Percentiles rank a stretch among this genome's conserved stretches.
Evolutionary conservation across 2,888 invertebrate species (phyloP).

Genomic region (Plemyria rubiginata): DNA sequence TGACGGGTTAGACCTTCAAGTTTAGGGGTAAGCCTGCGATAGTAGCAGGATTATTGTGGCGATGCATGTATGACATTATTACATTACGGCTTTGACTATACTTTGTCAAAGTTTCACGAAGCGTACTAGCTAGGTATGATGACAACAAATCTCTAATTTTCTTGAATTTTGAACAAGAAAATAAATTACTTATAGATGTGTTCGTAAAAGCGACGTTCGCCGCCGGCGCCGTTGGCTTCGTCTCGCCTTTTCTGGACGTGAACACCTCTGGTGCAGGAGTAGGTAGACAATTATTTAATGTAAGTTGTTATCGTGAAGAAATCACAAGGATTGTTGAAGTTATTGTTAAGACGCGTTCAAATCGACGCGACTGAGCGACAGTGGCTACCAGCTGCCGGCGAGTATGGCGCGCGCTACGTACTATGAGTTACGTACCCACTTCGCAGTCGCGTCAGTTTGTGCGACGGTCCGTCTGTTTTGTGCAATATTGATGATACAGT

Average conservation of each 20-base stretch:
- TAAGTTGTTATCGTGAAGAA: conserved; percentile 24
- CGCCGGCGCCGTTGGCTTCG: neutral
- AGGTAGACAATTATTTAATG: conserved; percentile 20
- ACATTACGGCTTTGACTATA: conserved; percentile 1
- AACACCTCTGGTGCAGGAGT: conserved; percentile 8
- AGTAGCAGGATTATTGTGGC: conserved; percentile 1
- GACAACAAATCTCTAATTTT: neutral
- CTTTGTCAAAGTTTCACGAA: neutral
- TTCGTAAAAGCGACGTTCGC: conserved; percentile 4
- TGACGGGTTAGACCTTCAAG: conserved; percentile 14
- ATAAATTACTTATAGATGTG: conserved; percentile 1
- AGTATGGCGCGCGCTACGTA: neutral
- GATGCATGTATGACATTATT: too few relatives aligned
- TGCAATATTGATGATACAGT: conserved; percentile 27
- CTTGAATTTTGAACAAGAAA: too few relatives aligned
- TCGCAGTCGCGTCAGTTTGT: conserved; percentile 6
- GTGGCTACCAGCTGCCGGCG: neutral
- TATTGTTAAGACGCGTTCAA: conserved; percentile 12
- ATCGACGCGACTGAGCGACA: conserved; percentile 10
- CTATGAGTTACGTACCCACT: neutral
- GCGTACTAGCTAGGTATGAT: neutral
- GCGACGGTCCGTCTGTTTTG: conserved; percentile 10
- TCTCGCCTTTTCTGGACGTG: conserved; percentile 4
- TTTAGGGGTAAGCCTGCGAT: conserved; percentile 18
- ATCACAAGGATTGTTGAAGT: conserved; percentile 20